These are phyloP conservation scores for Thalassoma bifasciatum DNA, from an alignment of 2,113 vertebrate genomes.

Conservation along the genomic window DNA sequence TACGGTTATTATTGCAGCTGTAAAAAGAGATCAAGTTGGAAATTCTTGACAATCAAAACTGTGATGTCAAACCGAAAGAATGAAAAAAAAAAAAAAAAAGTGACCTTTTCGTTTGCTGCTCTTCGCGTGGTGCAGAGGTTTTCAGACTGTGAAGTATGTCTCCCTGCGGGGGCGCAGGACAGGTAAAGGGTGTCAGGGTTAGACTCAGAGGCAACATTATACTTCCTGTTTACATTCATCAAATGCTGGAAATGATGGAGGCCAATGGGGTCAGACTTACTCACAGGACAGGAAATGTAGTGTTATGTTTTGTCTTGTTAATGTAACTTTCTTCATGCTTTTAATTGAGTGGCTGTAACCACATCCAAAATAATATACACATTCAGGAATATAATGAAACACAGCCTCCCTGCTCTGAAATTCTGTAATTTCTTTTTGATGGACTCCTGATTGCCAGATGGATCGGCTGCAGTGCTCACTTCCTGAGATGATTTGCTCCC, in stretches of 20 bases:
- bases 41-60: too few relatives aligned
- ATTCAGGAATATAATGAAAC: not conserved
- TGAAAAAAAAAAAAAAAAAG: not conserved
- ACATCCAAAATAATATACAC: not conserved
- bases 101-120: not conserved
- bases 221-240: not conserved
- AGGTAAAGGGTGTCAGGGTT: not conserved
- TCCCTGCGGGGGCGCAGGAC: not conserved
- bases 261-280: not conserved
- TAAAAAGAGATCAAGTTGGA: too few relatives aligned
- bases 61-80: not conserved
- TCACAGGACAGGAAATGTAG: not conserved
- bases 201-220: not conserved
- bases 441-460: constrained; percentile 4
- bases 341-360: not conserved
- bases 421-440: not conserved
- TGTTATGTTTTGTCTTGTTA: not conserved
- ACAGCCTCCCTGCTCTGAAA: not conserved
- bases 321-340: not conserved
- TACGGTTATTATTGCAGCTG: too few relatives aligned
- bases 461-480: not conserved
- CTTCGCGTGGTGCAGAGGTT: not conserved
- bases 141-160: not conserved
- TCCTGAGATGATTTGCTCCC: not conserved
- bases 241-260: not conserved